Percentiles rank a stretch among this genome's conserved stretches.
These are phyloP conservation scores for Actenoides hombroni DNA, from an alignment of 2,113 vertebrate species.

Conservation along the genomic window DNA sequence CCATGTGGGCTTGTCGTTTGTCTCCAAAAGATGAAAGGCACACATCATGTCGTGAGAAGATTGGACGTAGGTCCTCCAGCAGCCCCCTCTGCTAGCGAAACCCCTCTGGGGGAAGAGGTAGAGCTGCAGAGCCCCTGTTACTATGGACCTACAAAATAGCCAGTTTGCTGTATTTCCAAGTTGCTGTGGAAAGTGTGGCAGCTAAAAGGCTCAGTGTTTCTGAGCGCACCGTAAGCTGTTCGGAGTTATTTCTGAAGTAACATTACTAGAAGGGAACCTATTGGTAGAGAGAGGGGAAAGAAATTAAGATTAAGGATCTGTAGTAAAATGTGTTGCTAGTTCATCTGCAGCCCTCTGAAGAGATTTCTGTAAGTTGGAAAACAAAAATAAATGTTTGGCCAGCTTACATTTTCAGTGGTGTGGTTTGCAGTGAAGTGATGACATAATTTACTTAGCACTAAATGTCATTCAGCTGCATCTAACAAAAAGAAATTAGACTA, in stretches of 20 bases:
- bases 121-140: neutral
- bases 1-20: neutral
- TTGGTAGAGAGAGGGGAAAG: neutral
- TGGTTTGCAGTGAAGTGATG: conserved; percentile 26
- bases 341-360: neutral
- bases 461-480: conserved; percentile 38
- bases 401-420: neutral
- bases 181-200: neutral
- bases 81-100: neutral
- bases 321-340: neutral
- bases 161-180: neutral
- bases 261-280: neutral
- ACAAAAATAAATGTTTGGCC: conserved; percentile 14
- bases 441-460: conserved; percentile 54
- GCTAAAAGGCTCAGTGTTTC: neutral
- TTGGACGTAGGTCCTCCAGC: neutral
- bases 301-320: conserved; percentile 9
- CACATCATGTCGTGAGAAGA: fast-evolving
- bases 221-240: neutral
- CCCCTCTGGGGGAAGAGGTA: neutral
- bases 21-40: neutral
- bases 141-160: neutral
- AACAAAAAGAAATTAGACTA: conserved; percentile 53
- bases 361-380: neutral
- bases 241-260: neutral